These are phyloP conservation scores for Idris sp. DNA, from an alignment of 1,140 invertebrate species.

Conservation along the genomic window DNA sequence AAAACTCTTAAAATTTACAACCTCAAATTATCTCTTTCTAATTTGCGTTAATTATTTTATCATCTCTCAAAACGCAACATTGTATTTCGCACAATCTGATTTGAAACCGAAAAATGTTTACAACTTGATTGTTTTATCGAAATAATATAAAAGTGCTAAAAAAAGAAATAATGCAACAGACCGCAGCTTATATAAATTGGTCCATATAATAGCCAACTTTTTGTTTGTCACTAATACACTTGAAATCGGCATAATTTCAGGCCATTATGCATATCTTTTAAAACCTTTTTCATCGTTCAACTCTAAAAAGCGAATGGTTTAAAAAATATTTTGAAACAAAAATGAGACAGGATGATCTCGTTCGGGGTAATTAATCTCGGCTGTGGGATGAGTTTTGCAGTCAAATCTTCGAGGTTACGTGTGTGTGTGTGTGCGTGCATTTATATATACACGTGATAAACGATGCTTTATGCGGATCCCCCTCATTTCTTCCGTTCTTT, in stretches of 20 bases:
- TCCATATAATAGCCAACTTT: background rate
- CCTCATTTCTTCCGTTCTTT: constrained; percentile 33
- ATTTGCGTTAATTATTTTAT: too few species aligned
- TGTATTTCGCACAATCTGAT: too few species aligned
- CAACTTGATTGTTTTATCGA: too few species aligned
- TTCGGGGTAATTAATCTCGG: constrained; percentile 12
- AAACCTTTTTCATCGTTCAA: background rate
- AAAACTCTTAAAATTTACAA: constrained; percentile 10
- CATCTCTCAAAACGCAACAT: too few species aligned
- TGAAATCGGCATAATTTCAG: constrained; percentile 8
- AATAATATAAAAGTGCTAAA: too few species aligned
- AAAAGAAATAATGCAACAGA: too few species aligned
- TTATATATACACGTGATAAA: constrained; percentile 22
- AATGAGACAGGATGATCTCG: constrained; percentile 14
- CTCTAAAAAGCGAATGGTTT: background rate
- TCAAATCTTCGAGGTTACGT: constrained; percentile 7
- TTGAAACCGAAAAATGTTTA: too few species aligned
- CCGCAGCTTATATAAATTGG: too few species aligned
- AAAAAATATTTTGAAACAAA: background rate
- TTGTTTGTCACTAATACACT: background rate
- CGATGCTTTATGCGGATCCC: constrained; percentile 2
- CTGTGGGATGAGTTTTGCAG: background rate
- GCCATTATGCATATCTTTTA: constrained; percentile 5
- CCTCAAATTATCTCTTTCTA: too few species aligned
- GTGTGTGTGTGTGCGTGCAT: too few species aligned